A percentile compares a stretch with the other conserved stretches of the same genome.
Evolutionary conservation across 2,888 invertebrate genomes (phyloP).

Genomic region (Dusona sp.): DNA sequence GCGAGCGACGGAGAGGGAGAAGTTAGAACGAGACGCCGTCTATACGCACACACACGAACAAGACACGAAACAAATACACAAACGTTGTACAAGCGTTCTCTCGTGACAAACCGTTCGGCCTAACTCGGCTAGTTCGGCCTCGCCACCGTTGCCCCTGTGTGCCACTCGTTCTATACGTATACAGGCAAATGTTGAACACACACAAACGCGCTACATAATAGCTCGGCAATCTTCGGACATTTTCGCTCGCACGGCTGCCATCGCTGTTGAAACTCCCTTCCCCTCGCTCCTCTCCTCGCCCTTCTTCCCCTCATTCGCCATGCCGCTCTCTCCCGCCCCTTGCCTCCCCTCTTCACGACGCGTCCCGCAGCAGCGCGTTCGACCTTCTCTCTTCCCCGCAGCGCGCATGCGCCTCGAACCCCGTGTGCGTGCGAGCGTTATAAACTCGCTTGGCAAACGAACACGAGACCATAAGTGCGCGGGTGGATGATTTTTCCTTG

Average conservation of each 20-base stretch:
- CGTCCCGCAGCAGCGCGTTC: slow-evolving; percentile 11
- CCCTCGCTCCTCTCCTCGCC: slow-evolving; percentile 5
- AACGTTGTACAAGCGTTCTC: slow-evolving; percentile 25
- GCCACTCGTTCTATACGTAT: slow-evolving; percentile 25
- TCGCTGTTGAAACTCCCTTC: slow-evolving; percentile 59
- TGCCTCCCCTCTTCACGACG: not conserved
- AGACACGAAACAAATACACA: slow-evolving; percentile 49
- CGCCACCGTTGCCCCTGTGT: slow-evolving; percentile 46
- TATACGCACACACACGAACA: slow-evolving; percentile 31
- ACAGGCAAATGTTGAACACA: not conserved
- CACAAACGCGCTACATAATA: not conserved
- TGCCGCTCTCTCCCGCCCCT: slow-evolving; percentile 3
- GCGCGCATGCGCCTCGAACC: slow-evolving; percentile 24
- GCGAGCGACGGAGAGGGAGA: slow-evolving; percentile 48
- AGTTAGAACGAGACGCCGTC: slow-evolving; percentile 35
- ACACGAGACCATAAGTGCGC: slow-evolving; percentile 57
- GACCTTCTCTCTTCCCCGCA: slow-evolving; percentile 29
- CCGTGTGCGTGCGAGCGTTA: slow-evolving; percentile 55
- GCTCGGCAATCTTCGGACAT: slow-evolving; percentile 62
- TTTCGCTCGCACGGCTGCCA: slow-evolving; percentile 67
- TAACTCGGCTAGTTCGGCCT: slow-evolving; percentile 66
- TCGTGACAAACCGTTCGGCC: slow-evolving; percentile 60
- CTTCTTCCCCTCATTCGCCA: not conserved
- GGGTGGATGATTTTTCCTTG: slow-evolving; percentile 56
- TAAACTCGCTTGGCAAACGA: slow-evolving; percentile 54